Base-by-base conservation (phyloP, 1,140 invertebrate species). In the Leucophenga varia region DNA sequence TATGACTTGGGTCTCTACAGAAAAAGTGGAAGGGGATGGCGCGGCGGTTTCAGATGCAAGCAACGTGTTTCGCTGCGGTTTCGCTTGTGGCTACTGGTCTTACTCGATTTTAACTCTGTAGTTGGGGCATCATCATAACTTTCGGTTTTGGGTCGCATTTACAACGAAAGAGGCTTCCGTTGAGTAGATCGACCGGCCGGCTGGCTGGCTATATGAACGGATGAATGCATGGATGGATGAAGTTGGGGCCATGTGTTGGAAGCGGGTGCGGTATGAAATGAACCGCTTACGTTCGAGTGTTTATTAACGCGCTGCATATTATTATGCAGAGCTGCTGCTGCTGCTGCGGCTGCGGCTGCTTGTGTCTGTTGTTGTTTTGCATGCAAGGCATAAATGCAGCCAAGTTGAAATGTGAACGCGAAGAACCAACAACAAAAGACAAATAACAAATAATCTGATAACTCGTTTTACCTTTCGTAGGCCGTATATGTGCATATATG, bases 381-480 rank as follows among this genome's bases (percentile, higher is more conserved):
- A 67, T 61, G 54, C 57, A 54, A 65, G 61, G 43, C 52, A 57
- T 59, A 54, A 57, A 53, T n/a, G n/a, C n/a, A n/a, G n/a, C n/a
- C n/a, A n/a, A n/a, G n/a, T n/a, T n/a, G n/a, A 58, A 18, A 43
- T 42, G 44, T 40, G 22, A 5, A 10, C 21, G 43, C 40, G 19
- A 39, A 46, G 43, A 43, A 54, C 57, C 44, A 52, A 47, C 53
- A 46, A 56, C 6, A 28, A 45, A 61, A 67, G 56, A 59, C 55
- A 63, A 59, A 67, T 67, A 68, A 68, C 64, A 68, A 68, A 68
- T 68, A 68, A 68, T 68, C 64, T 68, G 64, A 68, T 68, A 68
- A 68, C 64, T 68, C 64, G 64, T 68, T 68, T 68, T 68, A 10
- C 22, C 22, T 25, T 25, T 32, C n/a, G 22, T 5, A 5, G 5